Percentiles rank a stretch among this genome's conserved stretches.
Conservation (phyloP, 2,888 invertebrate genomes). For the Polyommatus icarus region DNA sequence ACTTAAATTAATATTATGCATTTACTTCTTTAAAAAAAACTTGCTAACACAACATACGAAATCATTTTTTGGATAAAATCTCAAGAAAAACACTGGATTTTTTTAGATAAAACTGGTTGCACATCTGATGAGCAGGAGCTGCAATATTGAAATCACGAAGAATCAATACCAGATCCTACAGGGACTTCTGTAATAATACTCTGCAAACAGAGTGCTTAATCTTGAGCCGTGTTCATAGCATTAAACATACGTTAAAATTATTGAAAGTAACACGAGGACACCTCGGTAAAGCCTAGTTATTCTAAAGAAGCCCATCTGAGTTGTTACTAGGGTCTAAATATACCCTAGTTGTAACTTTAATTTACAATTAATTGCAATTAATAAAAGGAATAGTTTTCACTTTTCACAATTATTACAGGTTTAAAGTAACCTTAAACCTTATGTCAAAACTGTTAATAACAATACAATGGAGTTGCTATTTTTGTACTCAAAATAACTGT, state of each 20-base stretch:
- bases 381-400: no score
- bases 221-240: neutral
- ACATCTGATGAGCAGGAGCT: slow-evolving; percentile 1
- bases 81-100: neutral
- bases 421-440: no score
- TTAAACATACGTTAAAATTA: neutral
- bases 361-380: no score
- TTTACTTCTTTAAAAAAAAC: neutral
- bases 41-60: neutral
- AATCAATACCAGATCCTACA: neutral
- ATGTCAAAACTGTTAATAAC: no score
- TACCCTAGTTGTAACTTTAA: no score
- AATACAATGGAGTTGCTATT: no score
- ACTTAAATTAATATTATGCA: neutral
- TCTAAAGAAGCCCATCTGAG: no score
- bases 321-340: no score
- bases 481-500: no score
- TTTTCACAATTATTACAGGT: no score
- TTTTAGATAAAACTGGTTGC: neutral
- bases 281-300: neutral
- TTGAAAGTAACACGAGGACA: neutral
- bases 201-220: neutral
- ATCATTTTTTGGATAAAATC: neutral
- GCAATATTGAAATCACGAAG: neutral
- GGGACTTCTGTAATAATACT: slow-evolving; percentile 8